A percentile compares a stretch with the other conserved stretches of the same genome.
Conservation (phyloP, 2,113 vertebrate genomes). For the Oreochromis aureus region DNA sequence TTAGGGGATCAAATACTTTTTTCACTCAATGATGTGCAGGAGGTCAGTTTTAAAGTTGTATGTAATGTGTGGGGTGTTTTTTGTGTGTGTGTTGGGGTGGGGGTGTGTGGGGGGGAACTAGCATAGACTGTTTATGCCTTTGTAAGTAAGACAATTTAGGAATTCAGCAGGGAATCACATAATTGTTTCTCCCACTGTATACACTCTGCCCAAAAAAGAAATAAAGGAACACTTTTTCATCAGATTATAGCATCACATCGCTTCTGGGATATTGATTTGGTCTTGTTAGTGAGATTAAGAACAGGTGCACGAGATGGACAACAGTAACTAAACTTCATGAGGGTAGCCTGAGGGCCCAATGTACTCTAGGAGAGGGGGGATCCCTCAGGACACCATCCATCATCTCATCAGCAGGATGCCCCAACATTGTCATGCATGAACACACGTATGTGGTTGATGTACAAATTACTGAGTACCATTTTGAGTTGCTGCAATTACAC, state of each 20-base stretch:
- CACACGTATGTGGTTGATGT: background rate
- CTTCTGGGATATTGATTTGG: background rate
- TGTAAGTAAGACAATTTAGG: background rate
- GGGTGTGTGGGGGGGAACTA: too few species aligned
- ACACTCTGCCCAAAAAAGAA: background rate
- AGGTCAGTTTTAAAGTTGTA: background rate
- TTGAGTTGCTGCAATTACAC: background rate
- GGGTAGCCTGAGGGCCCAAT: background rate
- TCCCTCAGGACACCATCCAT: background rate
- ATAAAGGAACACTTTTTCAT: background rate
- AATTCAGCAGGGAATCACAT: background rate
- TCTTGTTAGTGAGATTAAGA: background rate
- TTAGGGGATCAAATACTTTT: background rate
- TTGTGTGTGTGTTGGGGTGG: accelerated
- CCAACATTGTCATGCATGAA: background rate
- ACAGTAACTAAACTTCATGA: background rate
- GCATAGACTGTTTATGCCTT: background rate
- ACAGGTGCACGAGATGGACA: background rate
- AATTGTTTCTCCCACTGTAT: background rate
- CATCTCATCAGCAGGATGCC: background rate
- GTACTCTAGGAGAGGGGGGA: background rate
- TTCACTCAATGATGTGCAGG: background rate
- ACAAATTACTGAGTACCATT: background rate
- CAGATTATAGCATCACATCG: background rate
- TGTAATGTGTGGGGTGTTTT: background rate